These are phyloP conservation scores for Hippocampus comes DNA, from an alignment of 2,113 vertebrate genomes.

Conservation along the genomic window DNA sequence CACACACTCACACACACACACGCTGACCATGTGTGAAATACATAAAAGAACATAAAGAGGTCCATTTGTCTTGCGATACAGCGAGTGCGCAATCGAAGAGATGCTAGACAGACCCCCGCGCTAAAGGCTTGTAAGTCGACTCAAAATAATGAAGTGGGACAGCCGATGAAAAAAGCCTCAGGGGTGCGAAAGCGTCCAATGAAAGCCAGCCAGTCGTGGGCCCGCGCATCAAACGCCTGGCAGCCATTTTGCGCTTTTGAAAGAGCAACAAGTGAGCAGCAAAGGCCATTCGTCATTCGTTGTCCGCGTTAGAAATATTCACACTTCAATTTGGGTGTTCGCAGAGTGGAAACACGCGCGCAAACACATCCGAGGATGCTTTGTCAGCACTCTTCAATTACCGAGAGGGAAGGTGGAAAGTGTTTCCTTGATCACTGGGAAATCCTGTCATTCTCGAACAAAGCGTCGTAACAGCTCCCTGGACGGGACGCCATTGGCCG, in stretches of 20 bases:
- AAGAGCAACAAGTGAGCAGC: slow-evolving; percentile 26
- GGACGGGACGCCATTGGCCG: slow-evolving; percentile 14
- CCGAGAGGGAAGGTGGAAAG: slow-evolving; percentile 52
- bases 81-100: slow-evolving; percentile 29
- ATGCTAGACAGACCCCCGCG: slow-evolving; percentile 46
- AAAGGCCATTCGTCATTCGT: slow-evolving; percentile 11
- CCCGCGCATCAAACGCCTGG: slow-evolving; percentile 35
- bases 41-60: slow-evolving; percentile 30
- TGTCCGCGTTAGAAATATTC: slow-evolving; percentile 29
- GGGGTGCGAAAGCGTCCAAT: slow-evolving; percentile 19
- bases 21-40: slow-evolving; percentile 30
- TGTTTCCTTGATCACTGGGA: slow-evolving; percentile 61
- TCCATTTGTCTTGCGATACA: slow-evolving; percentile 48
- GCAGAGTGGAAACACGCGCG: no score
- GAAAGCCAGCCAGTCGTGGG: slow-evolving; percentile 21
- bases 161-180: slow-evolving; percentile 26
- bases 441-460: slow-evolving; percentile 70
- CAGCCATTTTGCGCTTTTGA: slow-evolving; percentile 25
- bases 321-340: slow-evolving; percentile 21
- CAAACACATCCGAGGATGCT: slow-evolving; percentile 46
- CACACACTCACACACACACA: slow-evolving; percentile 25
- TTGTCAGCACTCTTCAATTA: slow-evolving; percentile 67
- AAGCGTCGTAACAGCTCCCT: slow-evolving; percentile 36
- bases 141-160: slow-evolving; percentile 58
- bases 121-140: slow-evolving; percentile 49